Evolutionary conservation across 2,888 invertebrate genomes (phyloP), one percentile per base, ranked within the genome.

Genomic region (Phasia obesa): DNA sequence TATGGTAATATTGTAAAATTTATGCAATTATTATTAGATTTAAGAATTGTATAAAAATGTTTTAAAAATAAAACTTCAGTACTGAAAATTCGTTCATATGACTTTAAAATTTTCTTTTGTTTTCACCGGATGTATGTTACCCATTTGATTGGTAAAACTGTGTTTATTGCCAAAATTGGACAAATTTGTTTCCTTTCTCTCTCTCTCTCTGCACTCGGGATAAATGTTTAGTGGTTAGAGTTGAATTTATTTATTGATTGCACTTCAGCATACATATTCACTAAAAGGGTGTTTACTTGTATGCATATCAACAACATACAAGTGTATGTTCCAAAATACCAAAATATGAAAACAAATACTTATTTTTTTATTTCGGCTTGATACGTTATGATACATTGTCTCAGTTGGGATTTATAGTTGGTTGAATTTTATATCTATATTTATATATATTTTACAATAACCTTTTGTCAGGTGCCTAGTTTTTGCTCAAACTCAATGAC

Each of bases 361-460:
- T 35, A 2, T 38, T 42, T 19, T 23, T 23, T 57, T 13, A 44
- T 9, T 57, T 62, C 35, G 44, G 35, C 49, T 49, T 70, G 42
- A 75, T 80, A 60, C 80, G 74, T 81, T 70, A 64, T 75, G 75
- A 81, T 64, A 81, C 80, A 81, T 49, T 75, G 74, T 70, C 69
- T 55, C 80, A 80, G 71, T 71, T 71, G 57, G 64, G 21, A 71
- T 78, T 78, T 71, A 78, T 78, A 44, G 64, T 15, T 51, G 55
- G 53, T 70, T 76, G 60, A 19, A 31, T 31, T 27, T 59, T 21
- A 15, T 62, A 51, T 62, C 11, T 53, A 42, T 31, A 23, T 27
- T 53, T 44, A 21, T 47, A 17, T 47, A 11, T 4, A 5, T 51
- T 38, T 2, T 17, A 3, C 23, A 3, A 21, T 35, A 42, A 4